Evolutionary conservation across 2,888 invertebrate genomes (phyloP).

Genomic region (Lumbricus terrestris): DNA sequence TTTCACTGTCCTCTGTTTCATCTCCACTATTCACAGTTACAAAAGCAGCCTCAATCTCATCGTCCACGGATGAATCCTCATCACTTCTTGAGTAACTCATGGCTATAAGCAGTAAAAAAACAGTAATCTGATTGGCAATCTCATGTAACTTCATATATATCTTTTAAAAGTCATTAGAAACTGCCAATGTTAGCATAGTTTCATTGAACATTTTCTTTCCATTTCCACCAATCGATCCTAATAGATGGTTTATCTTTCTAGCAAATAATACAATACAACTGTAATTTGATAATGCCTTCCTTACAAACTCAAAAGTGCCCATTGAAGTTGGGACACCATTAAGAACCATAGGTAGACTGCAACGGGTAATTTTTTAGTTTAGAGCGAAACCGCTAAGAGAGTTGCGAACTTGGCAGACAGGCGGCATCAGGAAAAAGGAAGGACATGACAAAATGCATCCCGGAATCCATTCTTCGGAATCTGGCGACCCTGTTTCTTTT

Average conservation of each 20-base stretch:
- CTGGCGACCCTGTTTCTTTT: background rate
- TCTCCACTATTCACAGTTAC: background rate
- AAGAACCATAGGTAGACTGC: too few relatives aligned
- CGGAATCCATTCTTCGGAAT: background rate
- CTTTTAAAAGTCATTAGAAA: background rate
- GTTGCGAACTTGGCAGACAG: too few relatives aligned
- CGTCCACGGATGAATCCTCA: background rate
- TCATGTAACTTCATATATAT: background rate
- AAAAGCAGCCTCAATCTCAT: background rate
- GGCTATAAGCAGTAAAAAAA: background rate
- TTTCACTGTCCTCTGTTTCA: background rate
- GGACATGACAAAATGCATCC: background rate
- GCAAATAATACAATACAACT: too few relatives aligned
- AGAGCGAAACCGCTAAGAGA: too few relatives aligned
- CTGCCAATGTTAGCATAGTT: background rate
- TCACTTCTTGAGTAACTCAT: background rate
- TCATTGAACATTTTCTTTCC: background rate
- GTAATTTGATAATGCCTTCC: too few relatives aligned
- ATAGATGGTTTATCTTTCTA: too few relatives aligned
- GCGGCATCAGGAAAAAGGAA: too few relatives aligned
- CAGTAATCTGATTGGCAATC: background rate
- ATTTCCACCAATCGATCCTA: too few relatives aligned
- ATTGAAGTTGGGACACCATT: too few relatives aligned
- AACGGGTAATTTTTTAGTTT: too few relatives aligned
- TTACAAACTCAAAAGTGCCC: too few relatives aligned